phyloP scores from a whole-genome alignment of 2,888 invertebrate species.

The Rhagium mordax region DNA sequence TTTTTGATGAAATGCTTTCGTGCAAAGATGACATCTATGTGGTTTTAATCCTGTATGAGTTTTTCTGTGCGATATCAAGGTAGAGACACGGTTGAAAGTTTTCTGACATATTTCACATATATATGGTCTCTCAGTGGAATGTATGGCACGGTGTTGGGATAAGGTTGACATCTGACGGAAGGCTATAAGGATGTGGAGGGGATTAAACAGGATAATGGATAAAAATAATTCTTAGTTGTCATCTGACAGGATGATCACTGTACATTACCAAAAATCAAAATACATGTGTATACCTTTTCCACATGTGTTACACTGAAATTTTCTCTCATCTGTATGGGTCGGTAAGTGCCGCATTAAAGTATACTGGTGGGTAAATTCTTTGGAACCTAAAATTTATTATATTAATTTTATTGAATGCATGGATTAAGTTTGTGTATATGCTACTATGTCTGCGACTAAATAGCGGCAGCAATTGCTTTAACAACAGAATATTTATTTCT shows the following conservation, averaged over 20 bases:
- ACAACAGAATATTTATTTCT: too few relatives aligned
- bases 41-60: slow-evolving; percentile 84
- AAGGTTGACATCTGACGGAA: slow-evolving; percentile 83
- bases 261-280: neutral
- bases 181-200: slow-evolving; percentile 64
- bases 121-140: slow-evolving; percentile 83
- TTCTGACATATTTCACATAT: slow-evolving; percentile 83
- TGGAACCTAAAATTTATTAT: slow-evolving; percentile 76
- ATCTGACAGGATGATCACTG: neutral
- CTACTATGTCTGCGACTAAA: too few relatives aligned
- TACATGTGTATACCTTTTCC: slow-evolving; percentile 73
- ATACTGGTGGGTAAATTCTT: slow-evolving; percentile 84
- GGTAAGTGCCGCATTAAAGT: slow-evolving; percentile 84
- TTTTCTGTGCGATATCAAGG: slow-evolving; percentile 85
- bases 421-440: too few relatives aligned
- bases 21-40: slow-evolving; percentile 82
- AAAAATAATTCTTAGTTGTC: neutral
- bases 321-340: slow-evolving; percentile 84
- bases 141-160: slow-evolving; percentile 85
- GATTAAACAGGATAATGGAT: slow-evolving; percentile 5
- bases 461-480: too few relatives aligned
- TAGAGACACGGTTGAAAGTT: slow-evolving; percentile 85
- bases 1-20: slow-evolving; percentile 87
- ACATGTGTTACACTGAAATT: slow-evolving; percentile 82
- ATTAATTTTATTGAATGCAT: too few relatives aligned